phyloP scores from a whole-genome alignment of 64 coral and sea anemone genomes.

The Montipora efflorescens region DNA sequence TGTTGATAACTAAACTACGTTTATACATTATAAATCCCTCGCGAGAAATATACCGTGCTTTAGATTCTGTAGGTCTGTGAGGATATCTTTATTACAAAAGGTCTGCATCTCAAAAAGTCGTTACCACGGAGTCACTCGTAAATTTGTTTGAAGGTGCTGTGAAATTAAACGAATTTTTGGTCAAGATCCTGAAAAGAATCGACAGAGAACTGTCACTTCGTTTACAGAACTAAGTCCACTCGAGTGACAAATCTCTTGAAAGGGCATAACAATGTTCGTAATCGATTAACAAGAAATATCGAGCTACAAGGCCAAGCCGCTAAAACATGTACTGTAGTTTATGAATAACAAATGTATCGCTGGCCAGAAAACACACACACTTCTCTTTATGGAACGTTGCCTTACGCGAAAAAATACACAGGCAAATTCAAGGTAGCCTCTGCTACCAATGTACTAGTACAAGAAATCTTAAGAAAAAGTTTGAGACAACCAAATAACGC shows the following conservation, averaged over 20 bases:
- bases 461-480: not conserved
- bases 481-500: not conserved
- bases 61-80: not conserved
- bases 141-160: slow-evolving; percentile 15
- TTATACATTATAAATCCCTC: not conserved
- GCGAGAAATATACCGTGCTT: not conserved
- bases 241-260: slow-evolving; percentile 26
- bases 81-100: not conserved
- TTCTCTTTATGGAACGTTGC: not conserved
- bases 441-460: too few species aligned
- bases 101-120: not conserved
- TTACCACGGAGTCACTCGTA: slow-evolving; percentile 39
- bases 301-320: not conserved
- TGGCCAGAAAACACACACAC: not conserved
- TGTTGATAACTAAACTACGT: slow-evolving; percentile 8
- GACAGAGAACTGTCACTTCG: slow-evolving; percentile 6
- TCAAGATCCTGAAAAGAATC: not conserved
- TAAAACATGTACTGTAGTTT: not conserved
- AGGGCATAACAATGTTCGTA: not conserved
- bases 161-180: slow-evolving; percentile 41
- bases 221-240: slow-evolving; percentile 40
- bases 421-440: too few species aligned
- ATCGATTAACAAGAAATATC: slow-evolving; percentile 41
- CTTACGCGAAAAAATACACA: too few species aligned
- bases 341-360: slow-evolving; percentile 6